Percentiles rank a stretch among this genome's conserved stretches.
These are phyloP conservation scores for Callorhinus ursinus DNA, from an alignment of 2,113 vertebrate species.

Conservation along the genomic window DNA sequence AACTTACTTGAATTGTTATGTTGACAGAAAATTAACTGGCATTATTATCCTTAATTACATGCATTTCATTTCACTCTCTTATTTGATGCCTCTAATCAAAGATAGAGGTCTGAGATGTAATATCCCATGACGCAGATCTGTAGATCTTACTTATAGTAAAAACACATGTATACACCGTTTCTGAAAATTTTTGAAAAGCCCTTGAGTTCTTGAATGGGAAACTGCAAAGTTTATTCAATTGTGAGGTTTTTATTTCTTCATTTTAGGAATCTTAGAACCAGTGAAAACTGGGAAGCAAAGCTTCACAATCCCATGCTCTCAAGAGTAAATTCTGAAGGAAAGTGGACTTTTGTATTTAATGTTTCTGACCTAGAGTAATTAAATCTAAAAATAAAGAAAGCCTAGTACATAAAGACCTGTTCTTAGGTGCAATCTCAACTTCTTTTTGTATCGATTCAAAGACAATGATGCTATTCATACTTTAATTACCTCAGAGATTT, in stretches of 20 bases:
- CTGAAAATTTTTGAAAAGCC: constrained; percentile 50
- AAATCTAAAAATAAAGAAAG: constrained; percentile 60
- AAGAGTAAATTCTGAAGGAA: neutral
- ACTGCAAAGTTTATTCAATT: neutral
- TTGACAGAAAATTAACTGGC: constrained; percentile 67
- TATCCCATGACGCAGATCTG: neutral
- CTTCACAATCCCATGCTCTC: neutral
- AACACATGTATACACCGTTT: neutral
- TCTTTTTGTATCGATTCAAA: constrained; percentile 32
- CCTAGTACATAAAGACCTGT: neutral
- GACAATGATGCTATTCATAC: neutral
- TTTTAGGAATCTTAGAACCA: neutral
- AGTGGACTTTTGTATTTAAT: constrained; percentile 12
- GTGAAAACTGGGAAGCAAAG: neutral
- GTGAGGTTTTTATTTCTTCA: neutral
- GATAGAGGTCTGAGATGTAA: neutral
- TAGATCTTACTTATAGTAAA: constrained; percentile 13
- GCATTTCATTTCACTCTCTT: constrained; percentile 74
- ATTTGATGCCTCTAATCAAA: constrained; percentile 68
- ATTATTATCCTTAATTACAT: constrained; percentile 32
- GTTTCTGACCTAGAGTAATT: neutral
- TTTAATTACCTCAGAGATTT: neutral
- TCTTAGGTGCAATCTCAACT: neutral
- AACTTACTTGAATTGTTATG: constrained; percentile 53
- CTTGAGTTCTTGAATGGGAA: neutral